Conservation (phyloP, 23 tunicate species). For the Corella eumyota region DNA sequence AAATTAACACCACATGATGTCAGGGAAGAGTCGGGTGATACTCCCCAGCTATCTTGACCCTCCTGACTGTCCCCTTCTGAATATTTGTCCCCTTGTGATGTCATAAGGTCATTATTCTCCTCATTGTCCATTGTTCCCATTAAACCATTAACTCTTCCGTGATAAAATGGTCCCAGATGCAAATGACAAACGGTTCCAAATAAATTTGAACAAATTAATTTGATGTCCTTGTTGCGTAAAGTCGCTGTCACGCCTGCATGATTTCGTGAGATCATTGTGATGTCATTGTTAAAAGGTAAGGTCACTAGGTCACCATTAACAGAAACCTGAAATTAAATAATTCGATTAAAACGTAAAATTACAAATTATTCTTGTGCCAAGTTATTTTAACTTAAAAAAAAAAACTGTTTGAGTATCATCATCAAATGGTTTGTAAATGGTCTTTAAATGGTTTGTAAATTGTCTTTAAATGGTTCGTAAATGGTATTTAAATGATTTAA, state of each 20-base stretch:
- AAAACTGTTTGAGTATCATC: no score
- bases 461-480: no score
- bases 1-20: no score
- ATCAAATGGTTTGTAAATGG: no score
- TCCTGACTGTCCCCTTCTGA: background rate
- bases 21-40: background rate
- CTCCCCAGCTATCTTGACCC: constrained; percentile 8
- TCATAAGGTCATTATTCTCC: background rate
- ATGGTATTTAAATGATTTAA: no score
- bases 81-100: background rate
- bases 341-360: background rate
- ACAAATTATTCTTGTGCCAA: background rate
- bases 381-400: no score
- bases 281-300: background rate
- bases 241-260: background rate
- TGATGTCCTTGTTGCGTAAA: background rate
- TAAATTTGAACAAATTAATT: background rate
- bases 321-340: background rate
- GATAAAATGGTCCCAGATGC: constrained; percentile 5
- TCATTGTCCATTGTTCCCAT: constrained; percentile 12
- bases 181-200: background rate
- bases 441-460: no score
- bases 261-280: background rate
- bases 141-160: constrained; percentile 3
- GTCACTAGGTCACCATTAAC: background rate